Evolutionary conservation across 2,113 vertebrate species (phyloP), one percentile per base, ranked within the genome.

Genomic region (Thunnus thynnus): DNA sequence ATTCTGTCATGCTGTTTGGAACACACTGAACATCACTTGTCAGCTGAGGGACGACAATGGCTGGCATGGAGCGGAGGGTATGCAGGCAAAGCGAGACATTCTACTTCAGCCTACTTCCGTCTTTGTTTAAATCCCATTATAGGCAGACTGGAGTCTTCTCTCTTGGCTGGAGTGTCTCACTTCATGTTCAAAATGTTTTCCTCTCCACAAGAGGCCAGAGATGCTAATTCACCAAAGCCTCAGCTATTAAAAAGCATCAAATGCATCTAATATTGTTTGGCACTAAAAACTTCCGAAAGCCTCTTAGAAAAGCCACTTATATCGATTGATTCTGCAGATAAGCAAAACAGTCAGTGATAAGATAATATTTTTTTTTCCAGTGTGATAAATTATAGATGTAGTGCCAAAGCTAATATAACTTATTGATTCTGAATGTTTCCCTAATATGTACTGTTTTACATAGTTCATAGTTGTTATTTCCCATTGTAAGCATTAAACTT

Each of bases 51-150:
- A 86, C 50, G 46, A 85, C 89, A 91, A 86, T 85, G 86, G 89
- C 80, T 92, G 89, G 88, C 88, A 80, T 7, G 16, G 65, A 72
- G 83, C 25, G 14, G 30, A 62, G 61, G 60, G 62, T 56, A 62
- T 13, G 1, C 32, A 1, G 55, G 47, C 27, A 41, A 80, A 71
- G 61, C 52, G 14, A 72, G 76, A 75, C 58, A n/a, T 71, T 80
- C 32, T 60, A 57, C 66, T 68, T 76, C 64, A 71, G 44, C 75
- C 78, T 73, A 76, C 85, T 90, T 92, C 78, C 17, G 30, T 91
- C 82, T 88, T 85, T 82, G 85, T 88, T 89, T 88, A 74, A 89
- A 90, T 88, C 84, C 80, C 87, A 88, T 87, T 82, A 82, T 27
- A 72, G 66, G 68, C 62, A 50, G 72, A 78, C 70, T 63, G 51